phyloP scores from a whole-genome alignment of 2,797 vertebrate species.

The Falco naumanni region DNA sequence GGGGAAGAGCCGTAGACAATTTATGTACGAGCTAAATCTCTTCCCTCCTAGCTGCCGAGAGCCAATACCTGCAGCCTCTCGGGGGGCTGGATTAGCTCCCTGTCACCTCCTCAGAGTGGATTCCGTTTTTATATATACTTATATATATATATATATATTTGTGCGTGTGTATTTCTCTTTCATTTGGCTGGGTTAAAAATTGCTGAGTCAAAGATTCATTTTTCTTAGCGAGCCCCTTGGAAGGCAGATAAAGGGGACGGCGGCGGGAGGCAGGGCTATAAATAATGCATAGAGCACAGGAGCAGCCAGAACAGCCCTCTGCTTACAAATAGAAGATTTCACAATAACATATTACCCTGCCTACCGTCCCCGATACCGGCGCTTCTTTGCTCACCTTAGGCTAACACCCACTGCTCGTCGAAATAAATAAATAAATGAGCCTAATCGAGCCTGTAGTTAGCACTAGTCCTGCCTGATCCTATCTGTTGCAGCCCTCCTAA shows the following conservation, averaged over 20 bases:
- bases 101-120: not conserved
- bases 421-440: not conserved
- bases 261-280: not conserved
- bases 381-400: not conserved
- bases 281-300: constrained; percentile 63
- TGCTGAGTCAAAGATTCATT: constrained; percentile 70
- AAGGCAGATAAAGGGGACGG: constrained; percentile 57
- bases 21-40: not conserved
- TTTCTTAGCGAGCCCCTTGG: constrained; percentile 38
- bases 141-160: fast-evolving
- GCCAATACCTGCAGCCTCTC: not conserved
- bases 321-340: constrained; percentile 38
- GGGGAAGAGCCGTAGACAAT: constrained; percentile 23
- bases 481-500: fast-evolving
- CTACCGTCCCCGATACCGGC: not conserved
- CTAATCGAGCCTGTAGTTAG: not conserved
- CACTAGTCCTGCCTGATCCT: not conserved
- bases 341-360: not conserved
- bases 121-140: not conserved
- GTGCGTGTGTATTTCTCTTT: constrained; percentile 31
- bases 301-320: constrained; percentile 46
- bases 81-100: not conserved
- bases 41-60: not conserved
- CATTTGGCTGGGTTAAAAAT: constrained; percentile 46
- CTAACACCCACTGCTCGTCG: not conserved